A percentile compares a stretch with the other conserved stretches of the same genome.
Evolutionary conservation across 2,113 vertebrate genomes (phyloP).

Genomic region (Pteruthius melanotis): DNA sequence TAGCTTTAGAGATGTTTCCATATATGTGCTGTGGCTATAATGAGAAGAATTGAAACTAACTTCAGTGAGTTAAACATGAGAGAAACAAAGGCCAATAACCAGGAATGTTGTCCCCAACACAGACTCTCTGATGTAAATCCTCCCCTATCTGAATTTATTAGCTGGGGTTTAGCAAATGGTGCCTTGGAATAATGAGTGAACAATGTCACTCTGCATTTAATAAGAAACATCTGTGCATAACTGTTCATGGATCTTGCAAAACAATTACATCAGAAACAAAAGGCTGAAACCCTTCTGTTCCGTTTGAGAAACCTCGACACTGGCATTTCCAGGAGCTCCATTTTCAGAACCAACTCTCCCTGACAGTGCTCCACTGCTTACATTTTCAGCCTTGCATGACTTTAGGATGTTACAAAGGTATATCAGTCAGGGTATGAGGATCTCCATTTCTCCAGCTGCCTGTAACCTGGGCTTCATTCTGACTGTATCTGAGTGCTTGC

Average conservation of each 20-base stretch:
- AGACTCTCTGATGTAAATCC: not conserved
- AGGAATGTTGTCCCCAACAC: not conserved
- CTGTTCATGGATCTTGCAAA: constrained; percentile 14
- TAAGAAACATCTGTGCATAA: constrained; percentile 34
- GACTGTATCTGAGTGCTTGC: not conserved
- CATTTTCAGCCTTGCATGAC: not conserved
- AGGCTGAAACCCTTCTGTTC: constrained; percentile 13
- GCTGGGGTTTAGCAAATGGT: constrained; percentile 10
- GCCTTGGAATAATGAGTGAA: constrained; percentile 25
- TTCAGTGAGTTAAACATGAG: not conserved
- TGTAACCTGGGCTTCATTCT: not conserved
- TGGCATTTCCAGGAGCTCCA: not conserved
- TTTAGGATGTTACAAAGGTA: not conserved
- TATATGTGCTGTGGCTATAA: not conserved
- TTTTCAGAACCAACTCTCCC: not conserved
- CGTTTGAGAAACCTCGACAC: not conserved
- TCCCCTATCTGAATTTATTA: not conserved
- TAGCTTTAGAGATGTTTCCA: not conserved
- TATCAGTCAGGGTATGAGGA: not conserved
- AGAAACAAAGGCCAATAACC: not conserved
- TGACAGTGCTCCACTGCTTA: not conserved
- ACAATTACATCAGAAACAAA: constrained; percentile 51
- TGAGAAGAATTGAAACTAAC: not conserved
- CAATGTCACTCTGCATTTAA: constrained; percentile 41
- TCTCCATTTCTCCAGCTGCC: not conserved